A percentile compares a stretch with the other conserved stretches of the same genome.
These are phyloP conservation scores for Melanophora roralis DNA, from an alignment of 2,888 invertebrate genomes.

Conservation along the genomic window DNA sequence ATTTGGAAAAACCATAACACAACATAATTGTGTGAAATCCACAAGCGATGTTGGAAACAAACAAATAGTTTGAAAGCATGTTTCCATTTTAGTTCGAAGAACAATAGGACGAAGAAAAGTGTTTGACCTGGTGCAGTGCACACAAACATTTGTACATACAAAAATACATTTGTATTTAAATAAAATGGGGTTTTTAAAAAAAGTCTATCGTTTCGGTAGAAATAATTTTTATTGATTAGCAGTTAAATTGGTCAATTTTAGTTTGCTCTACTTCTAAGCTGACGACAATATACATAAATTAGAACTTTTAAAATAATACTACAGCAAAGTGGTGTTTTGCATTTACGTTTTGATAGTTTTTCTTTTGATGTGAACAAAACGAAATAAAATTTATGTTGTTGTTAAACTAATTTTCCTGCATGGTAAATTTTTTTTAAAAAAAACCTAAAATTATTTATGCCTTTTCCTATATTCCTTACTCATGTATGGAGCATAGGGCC, in stretches of 20 bases:
- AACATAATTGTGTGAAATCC: conserved; percentile 13
- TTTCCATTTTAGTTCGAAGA: neutral
- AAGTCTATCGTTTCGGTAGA: neutral
- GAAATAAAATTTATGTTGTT: too few species aligned
- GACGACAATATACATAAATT: too few species aligned
- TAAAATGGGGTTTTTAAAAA: neutral
- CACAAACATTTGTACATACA: too few species aligned
- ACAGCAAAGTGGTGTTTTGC: too few species aligned
- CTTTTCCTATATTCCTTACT: too few species aligned
- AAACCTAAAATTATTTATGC: too few species aligned
- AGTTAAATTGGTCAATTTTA: neutral
- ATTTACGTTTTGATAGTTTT: too few species aligned
- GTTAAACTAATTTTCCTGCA: too few species aligned
- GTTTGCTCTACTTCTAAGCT: neutral
- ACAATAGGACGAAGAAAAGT: neutral
- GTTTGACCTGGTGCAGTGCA: neutral
- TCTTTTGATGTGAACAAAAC: too few species aligned
- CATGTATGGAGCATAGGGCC: too few species aligned
- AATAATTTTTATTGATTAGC: neutral
- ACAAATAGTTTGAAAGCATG: neutral
- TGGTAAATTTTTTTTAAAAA: too few species aligned
- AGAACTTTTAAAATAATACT: conserved; percentile 7
- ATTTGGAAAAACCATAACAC: neutral
- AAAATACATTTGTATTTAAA: too few species aligned
- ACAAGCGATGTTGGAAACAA: conserved; percentile 2